Base-by-base conservation (phyloP, 30 jellyfish, hydroid and myxozoan species). In the Turritopsis rubra region DNA sequence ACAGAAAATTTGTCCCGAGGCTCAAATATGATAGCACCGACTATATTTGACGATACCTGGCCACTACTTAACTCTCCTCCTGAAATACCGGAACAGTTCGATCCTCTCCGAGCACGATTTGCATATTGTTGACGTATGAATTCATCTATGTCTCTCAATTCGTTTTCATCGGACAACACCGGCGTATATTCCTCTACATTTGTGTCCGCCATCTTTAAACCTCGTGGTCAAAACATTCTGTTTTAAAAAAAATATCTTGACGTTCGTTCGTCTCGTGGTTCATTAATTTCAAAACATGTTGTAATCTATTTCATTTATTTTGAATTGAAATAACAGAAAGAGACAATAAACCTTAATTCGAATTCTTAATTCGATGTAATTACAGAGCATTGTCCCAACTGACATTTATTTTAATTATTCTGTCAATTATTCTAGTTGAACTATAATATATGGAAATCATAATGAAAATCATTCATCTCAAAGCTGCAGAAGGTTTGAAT, bases 1-100 rank as follows among this genome's bases (percentile, higher is more conserved):
- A 91, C 86, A 4, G 97, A 85, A 53, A 82, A 91, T 27, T 89
- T 87, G 31, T 83, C 96, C n/a, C 95, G 82, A 5, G 97, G 97
- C 60, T 77, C 96, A 31, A 91, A 91, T 22, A 87, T 75, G 19
- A 68, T 27, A n/a, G 77, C 31, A n/a, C 30, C 30, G 28, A 68
- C 77, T 9, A 68, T 68, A 0, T 68, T 19, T 19, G 19, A 68
- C 30, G 77, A 68, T 68, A 1, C 28, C 77, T 0, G 77, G 30
- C 21, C 30, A 9, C 0, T 27, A 68, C 60, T 3, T 3, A 41
- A 3, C 5, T 41, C 60, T 41, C 60, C 9, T 3, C 9, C 60
- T 13, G 60, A 41, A 13, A 3, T 41, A 41, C 13, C 13, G 60
- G 5, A 3, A 41, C 13, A 41, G n/a, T n/a, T n/a, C 13, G 60